phyloP scores from a whole-genome alignment of 2,113 vertebrate species.

The Donacobius atricapilla region DNA sequence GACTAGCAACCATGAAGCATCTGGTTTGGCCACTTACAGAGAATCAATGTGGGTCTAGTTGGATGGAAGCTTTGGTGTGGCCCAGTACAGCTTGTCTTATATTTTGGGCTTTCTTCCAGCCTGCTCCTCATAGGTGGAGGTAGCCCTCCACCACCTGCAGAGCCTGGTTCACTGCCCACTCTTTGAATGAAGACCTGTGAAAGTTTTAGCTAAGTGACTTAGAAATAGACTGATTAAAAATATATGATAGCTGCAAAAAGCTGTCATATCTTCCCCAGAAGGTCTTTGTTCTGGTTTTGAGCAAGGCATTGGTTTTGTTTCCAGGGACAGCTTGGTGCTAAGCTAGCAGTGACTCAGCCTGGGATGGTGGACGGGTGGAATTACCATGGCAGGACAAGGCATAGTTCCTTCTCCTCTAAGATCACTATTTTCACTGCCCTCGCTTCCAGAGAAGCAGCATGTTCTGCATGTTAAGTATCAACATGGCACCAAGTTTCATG shows the following conservation, averaged over 20 bases:
- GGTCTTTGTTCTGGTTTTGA: neutral
- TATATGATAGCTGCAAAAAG: neutral
- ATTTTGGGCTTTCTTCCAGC: neutral
- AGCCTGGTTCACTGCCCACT: neutral
- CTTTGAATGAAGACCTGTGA: neutral
- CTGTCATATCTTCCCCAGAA: neutral
- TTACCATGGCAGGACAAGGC: neutral
- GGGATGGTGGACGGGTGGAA: neutral
- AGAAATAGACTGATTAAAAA: neutral
- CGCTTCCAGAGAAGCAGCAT: neutral
- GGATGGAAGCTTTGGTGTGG: neutral
- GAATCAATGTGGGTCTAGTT: neutral
- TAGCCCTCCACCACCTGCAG: neutral
- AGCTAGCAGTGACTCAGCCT: neutral
- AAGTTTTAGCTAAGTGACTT: neutral
- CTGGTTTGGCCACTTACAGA: neutral
- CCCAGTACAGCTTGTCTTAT: neutral
- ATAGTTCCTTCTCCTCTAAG: neutral
- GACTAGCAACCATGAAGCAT: neutral
- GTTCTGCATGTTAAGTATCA: constrained; percentile 20
- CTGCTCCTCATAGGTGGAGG: neutral
- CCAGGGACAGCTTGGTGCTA: neutral
- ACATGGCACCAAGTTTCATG: constrained; percentile 19
- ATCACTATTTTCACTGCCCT: neutral
- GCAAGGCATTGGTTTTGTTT: neutral